These are phyloP conservation scores for Drosophila azteca DNA, from an alignment of 1,140 invertebrate genomes.

Conservation along the genomic window DNA sequence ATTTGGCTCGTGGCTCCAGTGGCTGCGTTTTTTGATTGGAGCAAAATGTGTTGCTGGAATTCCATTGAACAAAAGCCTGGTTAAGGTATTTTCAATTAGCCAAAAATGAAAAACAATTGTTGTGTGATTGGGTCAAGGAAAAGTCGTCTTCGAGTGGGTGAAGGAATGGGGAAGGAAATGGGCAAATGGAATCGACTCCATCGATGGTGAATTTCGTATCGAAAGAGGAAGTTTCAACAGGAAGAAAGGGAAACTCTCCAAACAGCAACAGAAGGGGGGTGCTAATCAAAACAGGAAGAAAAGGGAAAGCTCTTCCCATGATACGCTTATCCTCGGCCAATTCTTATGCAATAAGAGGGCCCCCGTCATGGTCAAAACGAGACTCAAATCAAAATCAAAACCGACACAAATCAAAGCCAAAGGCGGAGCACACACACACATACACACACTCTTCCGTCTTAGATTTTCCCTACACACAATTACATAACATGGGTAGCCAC, in stretches of 20 bases:
- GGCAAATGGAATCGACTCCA: no score
- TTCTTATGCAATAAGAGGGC: conserved; percentile 17
- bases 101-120: conserved; percentile 9
- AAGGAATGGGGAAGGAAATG: not conserved
- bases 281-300: no score
- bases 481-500: conserved; percentile 52
- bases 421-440: conserved; percentile 42
- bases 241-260: no score
- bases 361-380: conserved; percentile 63
- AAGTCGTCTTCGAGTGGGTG: not conserved
- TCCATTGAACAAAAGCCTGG: conserved; percentile 28
- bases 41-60: conserved; percentile 33
- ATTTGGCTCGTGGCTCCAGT: conserved; percentile 66
- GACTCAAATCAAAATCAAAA: conserved; percentile 43
- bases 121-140: conserved; percentile 16
- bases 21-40: conserved; percentile 20
- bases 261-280: no score
- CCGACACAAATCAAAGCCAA: conserved; percentile 42
- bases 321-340: no score
- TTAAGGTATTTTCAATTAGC: conserved; percentile 62
- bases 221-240: not conserved
- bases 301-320: no score
- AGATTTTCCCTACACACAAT: conserved; percentile 51
- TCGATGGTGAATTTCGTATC: no score
- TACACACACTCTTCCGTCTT: conserved; percentile 62